Evolutionary conservation across 2,113 vertebrate species (phyloP).

Genomic region (Gasterosteus nipponicus): DNA sequence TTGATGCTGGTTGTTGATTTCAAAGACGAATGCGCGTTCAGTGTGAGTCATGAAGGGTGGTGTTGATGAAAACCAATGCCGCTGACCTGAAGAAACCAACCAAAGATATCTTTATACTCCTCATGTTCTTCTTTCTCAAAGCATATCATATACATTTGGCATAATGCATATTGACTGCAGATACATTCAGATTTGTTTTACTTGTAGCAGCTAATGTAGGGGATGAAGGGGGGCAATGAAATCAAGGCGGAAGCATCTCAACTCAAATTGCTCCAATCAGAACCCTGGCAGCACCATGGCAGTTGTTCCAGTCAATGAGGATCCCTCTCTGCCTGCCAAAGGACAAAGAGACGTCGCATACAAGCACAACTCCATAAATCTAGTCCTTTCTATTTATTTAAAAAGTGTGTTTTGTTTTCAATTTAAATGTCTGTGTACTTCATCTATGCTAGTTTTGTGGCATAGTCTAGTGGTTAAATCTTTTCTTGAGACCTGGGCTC

Average conservation of each 20-base stretch:
- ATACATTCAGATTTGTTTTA: not conserved
- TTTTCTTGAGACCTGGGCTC: not conserved
- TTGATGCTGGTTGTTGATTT: slow-evolving; percentile 32
- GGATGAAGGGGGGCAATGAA: not conserved
- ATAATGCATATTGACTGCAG: not conserved
- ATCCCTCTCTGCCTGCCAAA: not conserved
- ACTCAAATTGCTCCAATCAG: not conserved
- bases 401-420: not conserved
- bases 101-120: not conserved
- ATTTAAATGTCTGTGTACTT: not conserved
- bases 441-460: not conserved
- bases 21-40: not conserved
- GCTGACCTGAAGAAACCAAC: not conserved
- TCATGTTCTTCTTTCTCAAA: not conserved
- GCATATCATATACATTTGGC: not conserved
- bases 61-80: not conserved
- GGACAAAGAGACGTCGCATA: not conserved
- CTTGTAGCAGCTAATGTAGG: not conserved
- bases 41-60: not conserved
- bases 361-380: not conserved
- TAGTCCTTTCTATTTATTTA: not conserved
- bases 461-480: not conserved
- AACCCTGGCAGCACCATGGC: not conserved
- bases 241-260: not conserved
- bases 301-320: not conserved